These are phyloP conservation scores for Pelobates fuscus DNA, from an alignment of 2,113 vertebrate species.

Conservation along the genomic window DNA sequence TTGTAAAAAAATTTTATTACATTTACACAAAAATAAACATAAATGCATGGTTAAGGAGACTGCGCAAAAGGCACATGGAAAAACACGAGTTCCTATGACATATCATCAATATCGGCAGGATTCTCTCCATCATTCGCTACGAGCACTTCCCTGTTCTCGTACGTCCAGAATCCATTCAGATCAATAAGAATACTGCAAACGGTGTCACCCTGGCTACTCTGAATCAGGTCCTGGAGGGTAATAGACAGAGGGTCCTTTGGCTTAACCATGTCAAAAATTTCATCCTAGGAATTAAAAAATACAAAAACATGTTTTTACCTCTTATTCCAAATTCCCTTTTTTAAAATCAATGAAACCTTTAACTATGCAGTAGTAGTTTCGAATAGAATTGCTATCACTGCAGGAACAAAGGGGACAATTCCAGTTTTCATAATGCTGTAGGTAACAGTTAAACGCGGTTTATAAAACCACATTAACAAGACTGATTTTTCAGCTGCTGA, in stretches of 20 bases:
- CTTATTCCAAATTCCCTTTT: too few relatives aligned
- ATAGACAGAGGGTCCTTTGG: constrained; percentile 94
- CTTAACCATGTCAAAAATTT: constrained; percentile 99
- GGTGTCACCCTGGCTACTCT: constrained; percentile 94
- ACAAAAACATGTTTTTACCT: too few relatives aligned
- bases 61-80: too few relatives aligned
- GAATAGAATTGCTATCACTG: not conserved
- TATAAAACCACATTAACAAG: too few relatives aligned
- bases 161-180: constrained; percentile 97
- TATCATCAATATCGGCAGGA: constrained; percentile 80
- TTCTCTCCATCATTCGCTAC: constrained; percentile 85
- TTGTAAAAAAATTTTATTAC: too few relatives aligned
- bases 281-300: constrained; percentile 76
- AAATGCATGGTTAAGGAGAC: too few relatives aligned
- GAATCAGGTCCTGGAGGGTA: constrained; percentile 95
- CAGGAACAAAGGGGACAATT: not conserved
- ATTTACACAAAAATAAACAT: too few relatives aligned
- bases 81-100: too few relatives aligned
- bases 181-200: constrained; percentile 96
- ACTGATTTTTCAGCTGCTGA: too few relatives aligned
- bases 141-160: constrained; percentile 95
- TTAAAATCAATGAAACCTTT: too few relatives aligned
- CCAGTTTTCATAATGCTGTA: too few relatives aligned
- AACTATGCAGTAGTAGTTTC: not conserved
- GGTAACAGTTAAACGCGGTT: too few relatives aligned